Evolutionary conservation across 2,888 invertebrate species (phyloP).

Genomic region (Cepaea hortensis): DNA sequence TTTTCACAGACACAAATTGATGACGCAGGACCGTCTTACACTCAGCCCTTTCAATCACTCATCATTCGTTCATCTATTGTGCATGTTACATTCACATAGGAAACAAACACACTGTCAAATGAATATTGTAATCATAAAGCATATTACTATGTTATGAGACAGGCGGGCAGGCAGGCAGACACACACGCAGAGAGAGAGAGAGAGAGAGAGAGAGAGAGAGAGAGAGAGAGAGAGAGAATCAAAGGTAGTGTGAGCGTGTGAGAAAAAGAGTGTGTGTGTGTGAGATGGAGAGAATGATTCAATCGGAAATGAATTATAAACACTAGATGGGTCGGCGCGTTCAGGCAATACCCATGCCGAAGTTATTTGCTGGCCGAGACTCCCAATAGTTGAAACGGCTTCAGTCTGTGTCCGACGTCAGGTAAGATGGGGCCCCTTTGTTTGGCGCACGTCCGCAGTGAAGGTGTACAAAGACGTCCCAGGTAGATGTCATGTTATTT

Average conservation of each 20-base stretch:
- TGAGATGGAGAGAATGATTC: background rate
- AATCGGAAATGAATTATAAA: background rate
- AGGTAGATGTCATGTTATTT: background rate
- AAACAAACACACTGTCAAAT: too few species aligned
- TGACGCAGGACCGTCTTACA: too few species aligned
- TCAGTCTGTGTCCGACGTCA: too few species aligned
- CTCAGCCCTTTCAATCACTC: too few species aligned
- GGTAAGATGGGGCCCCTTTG: background rate
- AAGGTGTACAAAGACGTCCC: background rate
- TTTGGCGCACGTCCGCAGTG: background rate
- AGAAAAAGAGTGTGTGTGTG: background rate
- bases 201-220: background rate
- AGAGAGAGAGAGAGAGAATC: background rate
- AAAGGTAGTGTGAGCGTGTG: background rate
- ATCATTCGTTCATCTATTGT: too few species aligned
- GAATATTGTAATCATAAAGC: too few species aligned
- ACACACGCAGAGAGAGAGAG: too few species aligned
- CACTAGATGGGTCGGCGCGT: conserved; percentile 4
- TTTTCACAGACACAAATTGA: too few species aligned
- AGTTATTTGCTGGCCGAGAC: background rate
- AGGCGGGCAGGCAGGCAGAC: too few species aligned
- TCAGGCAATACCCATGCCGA: background rate
- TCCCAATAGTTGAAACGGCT: too few species aligned
- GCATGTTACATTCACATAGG: too few species aligned
- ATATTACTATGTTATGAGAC: too few species aligned